Evolutionary conservation across 2,797 vertebrate genomes (phyloP).

Genomic region (Streptopelia turtur): DNA sequence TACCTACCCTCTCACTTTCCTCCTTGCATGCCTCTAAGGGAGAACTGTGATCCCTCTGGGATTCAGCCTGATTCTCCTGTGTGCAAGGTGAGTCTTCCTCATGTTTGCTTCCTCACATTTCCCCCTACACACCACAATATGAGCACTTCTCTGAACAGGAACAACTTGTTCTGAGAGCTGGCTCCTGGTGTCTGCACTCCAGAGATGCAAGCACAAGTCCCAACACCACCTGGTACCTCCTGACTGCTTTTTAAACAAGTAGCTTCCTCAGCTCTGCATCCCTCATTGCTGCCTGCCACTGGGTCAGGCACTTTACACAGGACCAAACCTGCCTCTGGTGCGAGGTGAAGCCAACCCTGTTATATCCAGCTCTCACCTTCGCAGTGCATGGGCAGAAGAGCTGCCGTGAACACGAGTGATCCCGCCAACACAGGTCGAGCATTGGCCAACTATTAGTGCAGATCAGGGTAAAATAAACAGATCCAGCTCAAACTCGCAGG

Average conservation of each 20-base stretch:
- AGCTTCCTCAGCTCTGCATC: background rate
- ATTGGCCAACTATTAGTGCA: background rate
- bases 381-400: background rate
- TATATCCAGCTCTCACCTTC: background rate
- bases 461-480: background rate
- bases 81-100: background rate
- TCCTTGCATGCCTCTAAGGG: background rate
- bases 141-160: fast-evolving
- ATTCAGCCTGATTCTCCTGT: background rate
- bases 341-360: background rate
- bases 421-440: background rate
- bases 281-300: background rate
- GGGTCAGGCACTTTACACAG: fast-evolving
- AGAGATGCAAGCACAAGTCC: background rate
- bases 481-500: fast-evolving
- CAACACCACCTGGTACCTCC: fast-evolving
- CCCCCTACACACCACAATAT: fast-evolving
- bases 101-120: fast-evolving
- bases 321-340: background rate
- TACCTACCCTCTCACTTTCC: background rate
- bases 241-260: background rate
- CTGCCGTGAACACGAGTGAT: fast-evolving
- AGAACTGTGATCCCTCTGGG: background rate
- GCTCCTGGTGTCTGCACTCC: fast-evolving
- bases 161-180: background rate